A percentile compares a stretch with the other conserved stretches of the same genome.
phyloP scores from a whole-genome alignment of 2,113 vertebrate genomes.

The Callithrix jacchus region DNA sequence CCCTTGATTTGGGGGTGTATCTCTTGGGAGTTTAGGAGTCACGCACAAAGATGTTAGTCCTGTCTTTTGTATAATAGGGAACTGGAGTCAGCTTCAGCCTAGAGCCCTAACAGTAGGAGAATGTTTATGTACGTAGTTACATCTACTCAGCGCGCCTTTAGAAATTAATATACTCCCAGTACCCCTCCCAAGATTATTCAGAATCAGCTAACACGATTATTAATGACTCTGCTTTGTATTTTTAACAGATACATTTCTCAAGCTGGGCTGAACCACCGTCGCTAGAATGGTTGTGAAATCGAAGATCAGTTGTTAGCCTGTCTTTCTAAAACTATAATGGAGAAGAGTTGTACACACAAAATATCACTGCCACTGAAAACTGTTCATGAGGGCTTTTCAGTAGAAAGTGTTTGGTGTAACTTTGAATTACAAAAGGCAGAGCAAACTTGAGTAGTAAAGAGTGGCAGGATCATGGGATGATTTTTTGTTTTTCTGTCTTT shows the following conservation, averaged over 20 bases:
- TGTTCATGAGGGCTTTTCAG: not conserved
- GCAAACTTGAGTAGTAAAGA: not conserved
- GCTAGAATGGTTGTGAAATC: not conserved
- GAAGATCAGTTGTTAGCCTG: not conserved
- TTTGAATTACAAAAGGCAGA: not conserved
- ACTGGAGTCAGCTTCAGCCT: not conserved
- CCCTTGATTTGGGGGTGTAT: not conserved
- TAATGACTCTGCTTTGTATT: not conserved
- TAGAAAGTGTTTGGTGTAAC: not conserved
- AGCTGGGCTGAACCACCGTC: not conserved
- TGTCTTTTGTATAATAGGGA: not conserved
- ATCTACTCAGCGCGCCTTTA: not conserved
- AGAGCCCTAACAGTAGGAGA: not conserved
- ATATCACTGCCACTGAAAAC: not conserved
- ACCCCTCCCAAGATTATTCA: not conserved
- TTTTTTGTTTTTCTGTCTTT: not conserved
- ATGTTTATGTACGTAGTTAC: not conserved
- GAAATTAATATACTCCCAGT: not conserved
- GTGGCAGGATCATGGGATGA: not conserved
- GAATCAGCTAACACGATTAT: not conserved
- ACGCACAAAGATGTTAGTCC: not conserved
- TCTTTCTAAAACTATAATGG: constrained; percentile 37
- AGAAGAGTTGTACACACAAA: not conserved
- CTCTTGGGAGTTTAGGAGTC: not conserved
- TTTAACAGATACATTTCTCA: not conserved